Evolutionary conservation across 2,888 invertebrate genomes (phyloP).

Genomic region (Galerucella nymphaeae): DNA sequence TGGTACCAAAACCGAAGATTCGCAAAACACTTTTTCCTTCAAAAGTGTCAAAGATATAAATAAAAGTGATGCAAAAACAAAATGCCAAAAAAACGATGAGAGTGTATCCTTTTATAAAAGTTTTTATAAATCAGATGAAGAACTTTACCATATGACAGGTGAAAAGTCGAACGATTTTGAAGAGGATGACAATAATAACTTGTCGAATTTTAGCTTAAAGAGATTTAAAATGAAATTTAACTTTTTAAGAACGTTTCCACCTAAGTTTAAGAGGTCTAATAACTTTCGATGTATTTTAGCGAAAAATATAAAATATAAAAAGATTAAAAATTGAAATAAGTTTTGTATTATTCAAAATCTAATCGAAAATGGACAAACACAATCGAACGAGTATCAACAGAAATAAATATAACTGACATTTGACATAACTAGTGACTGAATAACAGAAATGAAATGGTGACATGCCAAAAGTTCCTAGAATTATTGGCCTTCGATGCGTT

Average conservation of each 20-base stretch:
- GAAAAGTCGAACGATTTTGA: neutral
- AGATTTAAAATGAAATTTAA: constrained; percentile 23
- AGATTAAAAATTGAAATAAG: constrained; percentile 3
- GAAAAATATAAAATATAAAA: constrained; percentile 21
- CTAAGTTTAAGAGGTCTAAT: constrained; percentile 11
- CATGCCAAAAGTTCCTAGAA: no score
- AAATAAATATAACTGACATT: no score
- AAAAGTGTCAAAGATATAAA: neutral
- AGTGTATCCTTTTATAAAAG: constrained; percentile 19
- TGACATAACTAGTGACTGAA: no score
- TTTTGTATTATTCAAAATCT: no score
- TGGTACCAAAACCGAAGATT: neutral
- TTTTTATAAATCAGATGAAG: constrained; percentile 22
- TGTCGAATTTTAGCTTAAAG: constrained; percentile 21
- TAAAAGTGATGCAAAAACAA: neutral
- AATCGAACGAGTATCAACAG: no score
- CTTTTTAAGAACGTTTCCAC: constrained; percentile 18
- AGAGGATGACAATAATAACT: neutral
- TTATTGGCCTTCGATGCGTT: no score
- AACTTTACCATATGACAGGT: constrained; percentile 9
- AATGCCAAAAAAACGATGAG: neutral
- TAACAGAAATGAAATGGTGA: no score
- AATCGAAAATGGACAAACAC: no score
- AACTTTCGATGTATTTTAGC: neutral
- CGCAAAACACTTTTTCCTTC: neutral